Percentiles rank a stretch among this genome's conserved stretches.
These are phyloP conservation scores for Xestia c-nigrum DNA, from an alignment of 2,888 invertebrate genomes.

Conservation along the genomic window DNA sequence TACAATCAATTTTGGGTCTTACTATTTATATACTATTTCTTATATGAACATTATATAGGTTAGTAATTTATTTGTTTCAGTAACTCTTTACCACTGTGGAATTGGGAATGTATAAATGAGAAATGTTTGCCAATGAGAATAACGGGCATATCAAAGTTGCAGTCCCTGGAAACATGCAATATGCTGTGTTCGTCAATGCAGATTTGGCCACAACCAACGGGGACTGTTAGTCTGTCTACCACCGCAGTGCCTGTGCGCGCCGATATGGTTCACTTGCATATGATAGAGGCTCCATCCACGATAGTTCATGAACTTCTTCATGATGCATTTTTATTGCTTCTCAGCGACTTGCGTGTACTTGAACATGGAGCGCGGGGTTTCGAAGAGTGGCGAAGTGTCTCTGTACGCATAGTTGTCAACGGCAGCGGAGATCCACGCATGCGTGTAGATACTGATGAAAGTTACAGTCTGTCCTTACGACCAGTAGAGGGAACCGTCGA, in stretches of 20 bases:
- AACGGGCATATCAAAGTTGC: conserved; percentile 79
- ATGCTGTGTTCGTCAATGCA: conserved; percentile 93
- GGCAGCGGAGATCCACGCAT: conserved; percentile 88
- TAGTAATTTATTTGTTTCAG: conserved; percentile 68
- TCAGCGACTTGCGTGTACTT: conserved; percentile 83
- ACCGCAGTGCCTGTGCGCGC: conserved; percentile 91
- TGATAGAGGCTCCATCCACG: conserved; percentile 75
- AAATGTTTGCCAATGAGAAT: conserved; percentile 91
- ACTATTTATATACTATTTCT: not conserved
- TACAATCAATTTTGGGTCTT: not conserved
- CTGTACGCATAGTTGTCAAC: conserved; percentile 86
- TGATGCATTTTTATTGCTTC: conserved; percentile 87
- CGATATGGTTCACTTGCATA: conserved; percentile 87
- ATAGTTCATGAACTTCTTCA: conserved; percentile 79
- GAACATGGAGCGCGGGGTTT: conserved; percentile 79
- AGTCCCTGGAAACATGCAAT: conserved; percentile 92
- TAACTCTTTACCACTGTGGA: conserved; percentile 91
- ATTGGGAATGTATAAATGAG: conserved; percentile 93
- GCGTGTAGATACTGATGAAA: conserved; percentile 93
- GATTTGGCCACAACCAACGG: conserved; percentile 95
- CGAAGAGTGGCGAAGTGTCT: conserved; percentile 82
- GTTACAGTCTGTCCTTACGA: conserved; percentile 91
- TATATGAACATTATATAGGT: not conserved
- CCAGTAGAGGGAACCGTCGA: conserved; percentile 82
- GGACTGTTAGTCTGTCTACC: conserved; percentile 91